Percentiles rank a stretch among this genome's conserved stretches.
Evolutionary conservation across 2,113 vertebrate genomes (phyloP).

Genomic region (Pluvialis apricaria): DNA sequence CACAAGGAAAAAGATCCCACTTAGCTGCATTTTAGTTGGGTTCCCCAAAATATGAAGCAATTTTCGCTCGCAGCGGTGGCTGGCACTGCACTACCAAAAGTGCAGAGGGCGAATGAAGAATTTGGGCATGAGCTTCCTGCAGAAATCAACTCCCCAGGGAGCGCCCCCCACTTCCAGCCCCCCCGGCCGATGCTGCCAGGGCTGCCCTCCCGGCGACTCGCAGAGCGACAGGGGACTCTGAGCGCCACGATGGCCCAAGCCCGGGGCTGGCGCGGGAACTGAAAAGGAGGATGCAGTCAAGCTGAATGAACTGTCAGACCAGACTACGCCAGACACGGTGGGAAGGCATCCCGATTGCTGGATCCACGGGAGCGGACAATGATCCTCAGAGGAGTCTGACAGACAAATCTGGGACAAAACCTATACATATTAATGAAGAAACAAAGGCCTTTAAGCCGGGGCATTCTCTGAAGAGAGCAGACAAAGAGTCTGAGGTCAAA

Average conservation of each 20-base stretch:
- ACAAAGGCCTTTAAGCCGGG: constrained; percentile 53
- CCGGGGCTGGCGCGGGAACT: rapidly evolving
- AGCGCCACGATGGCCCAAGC: rapidly evolving
- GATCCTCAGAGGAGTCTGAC: constrained; percentile 7
- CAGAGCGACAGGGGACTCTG: background rate
- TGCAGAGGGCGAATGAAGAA: background rate
- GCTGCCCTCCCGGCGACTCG: background rate
- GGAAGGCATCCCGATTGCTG: background rate
- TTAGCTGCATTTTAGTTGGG: background rate
- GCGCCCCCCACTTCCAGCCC: background rate
- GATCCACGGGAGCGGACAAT: constrained; percentile 21
- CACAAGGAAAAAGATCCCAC: background rate
- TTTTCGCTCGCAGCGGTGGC: background rate
- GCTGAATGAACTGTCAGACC: background rate
- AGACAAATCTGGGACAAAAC: constrained; percentile 57
- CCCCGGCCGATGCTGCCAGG: rapidly evolving
- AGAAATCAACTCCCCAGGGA: background rate
- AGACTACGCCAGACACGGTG: background rate
- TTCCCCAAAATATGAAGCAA: background rate
- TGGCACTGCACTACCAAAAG: background rate
- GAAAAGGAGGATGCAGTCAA: background rate
- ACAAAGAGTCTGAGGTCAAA: constrained; percentile 40
- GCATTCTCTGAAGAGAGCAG: background rate
- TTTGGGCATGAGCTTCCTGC: background rate
- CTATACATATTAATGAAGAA: constrained; percentile 54